Evolutionary conservation across 1,140 invertebrate genomes (phyloP).

Genomic region (Saccostrea glomerata): DNA sequence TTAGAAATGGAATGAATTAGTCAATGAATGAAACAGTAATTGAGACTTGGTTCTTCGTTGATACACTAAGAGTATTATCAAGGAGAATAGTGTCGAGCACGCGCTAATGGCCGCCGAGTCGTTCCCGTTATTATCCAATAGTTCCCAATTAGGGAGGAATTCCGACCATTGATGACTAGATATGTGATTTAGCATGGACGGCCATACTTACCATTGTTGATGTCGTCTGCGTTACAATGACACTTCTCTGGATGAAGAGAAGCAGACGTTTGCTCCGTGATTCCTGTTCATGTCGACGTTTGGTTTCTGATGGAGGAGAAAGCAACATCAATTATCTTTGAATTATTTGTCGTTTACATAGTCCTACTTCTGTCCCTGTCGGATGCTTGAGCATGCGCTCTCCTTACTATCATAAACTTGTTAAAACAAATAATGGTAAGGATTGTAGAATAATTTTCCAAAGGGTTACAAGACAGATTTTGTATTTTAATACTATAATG

Average conservation of each 20-base stretch:
- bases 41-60: background rate
- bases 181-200: conserved; percentile 23
- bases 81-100: background rate
- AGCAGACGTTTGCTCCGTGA: conserved; percentile 16
- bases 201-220: background rate
- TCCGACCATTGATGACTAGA: background rate
- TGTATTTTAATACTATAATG: too few species aligned
- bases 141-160: conserved; percentile 11
- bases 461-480: background rate
- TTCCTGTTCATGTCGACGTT: conserved; percentile 12
- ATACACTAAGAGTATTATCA: background rate
- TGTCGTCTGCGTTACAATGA: conserved; percentile 20
- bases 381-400: conserved; percentile 2
- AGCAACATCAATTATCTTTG: conserved; percentile 21
- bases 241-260: background rate
- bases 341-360: conserved; percentile 2
- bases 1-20: background rate
- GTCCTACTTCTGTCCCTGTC: background rate
- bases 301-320: conserved; percentile 13
- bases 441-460: background rate
- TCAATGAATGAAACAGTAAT: background rate
- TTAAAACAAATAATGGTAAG: background rate
- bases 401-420: background rate
- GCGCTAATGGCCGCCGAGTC: conserved; percentile 2
- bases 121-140: conserved; percentile 9